These are phyloP conservation scores for Drosophila pectinifera DNA, from an alignment of 1,140 invertebrate genomes.

Conservation along the genomic window DNA sequence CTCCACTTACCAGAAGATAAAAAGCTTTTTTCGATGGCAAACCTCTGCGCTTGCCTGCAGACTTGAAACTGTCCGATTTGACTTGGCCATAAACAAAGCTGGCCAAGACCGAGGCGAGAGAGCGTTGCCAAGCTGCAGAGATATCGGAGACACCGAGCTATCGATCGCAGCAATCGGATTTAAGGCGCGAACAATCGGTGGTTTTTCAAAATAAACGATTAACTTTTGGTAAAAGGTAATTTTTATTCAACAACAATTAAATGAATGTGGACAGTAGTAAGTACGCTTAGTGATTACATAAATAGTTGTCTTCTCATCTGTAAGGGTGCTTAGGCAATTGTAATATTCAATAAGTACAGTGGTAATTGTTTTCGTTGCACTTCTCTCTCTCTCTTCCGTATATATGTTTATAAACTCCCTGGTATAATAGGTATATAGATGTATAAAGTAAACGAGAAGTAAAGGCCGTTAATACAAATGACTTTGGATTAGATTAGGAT, in stretches of 20 bases:
- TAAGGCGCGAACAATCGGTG: conserved; percentile 17
- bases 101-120: conserved; percentile 5
- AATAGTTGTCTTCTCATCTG: conserved; percentile 62
- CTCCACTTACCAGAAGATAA: conserved; percentile 30
- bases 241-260: conserved; percentile 82
- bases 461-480: conserved; percentile 81
- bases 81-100: conserved; percentile 40
- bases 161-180: conserved; percentile 23
- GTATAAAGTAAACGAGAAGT: conserved; percentile 79
- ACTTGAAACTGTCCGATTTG: conserved; percentile 37
- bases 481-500: conserved; percentile 78
- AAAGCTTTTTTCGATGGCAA: neutral
- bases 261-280: conserved; percentile 82
- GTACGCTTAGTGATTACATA: conserved; percentile 79
- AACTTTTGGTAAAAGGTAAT: conserved; percentile 69
- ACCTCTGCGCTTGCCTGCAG: conserved; percentile 40
- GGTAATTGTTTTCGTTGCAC: conserved; percentile 80
- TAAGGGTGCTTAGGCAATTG: conserved; percentile 53
- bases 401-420: conserved; percentile 37
- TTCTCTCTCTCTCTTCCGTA: conserved; percentile 33
- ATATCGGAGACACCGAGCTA: conserved; percentile 10
- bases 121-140: conserved; percentile 3
- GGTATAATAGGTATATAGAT: conserved; percentile 26
- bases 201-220: conserved; percentile 2
- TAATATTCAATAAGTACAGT: conserved; percentile 78